phyloP scores from a whole-genome alignment of 2,113 vertebrate species.

The Solenodon paradoxus region DNA sequence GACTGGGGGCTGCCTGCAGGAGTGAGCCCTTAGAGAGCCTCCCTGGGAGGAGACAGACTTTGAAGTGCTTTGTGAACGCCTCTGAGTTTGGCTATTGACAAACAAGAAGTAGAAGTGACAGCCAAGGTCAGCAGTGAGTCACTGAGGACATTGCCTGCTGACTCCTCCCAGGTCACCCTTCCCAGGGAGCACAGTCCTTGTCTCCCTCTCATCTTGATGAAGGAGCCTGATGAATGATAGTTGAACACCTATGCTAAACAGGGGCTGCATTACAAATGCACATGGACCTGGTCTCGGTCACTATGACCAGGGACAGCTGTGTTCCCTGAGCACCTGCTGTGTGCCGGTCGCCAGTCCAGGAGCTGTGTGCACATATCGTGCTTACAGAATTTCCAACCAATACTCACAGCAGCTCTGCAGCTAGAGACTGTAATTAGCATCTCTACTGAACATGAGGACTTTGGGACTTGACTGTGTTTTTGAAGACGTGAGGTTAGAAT shows the following conservation, averaged over 20 bases:
- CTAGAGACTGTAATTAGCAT: background rate
- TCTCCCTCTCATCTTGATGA: rapidly evolving
- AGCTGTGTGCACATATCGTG: rapidly evolving
- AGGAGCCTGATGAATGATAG: rapidly evolving
- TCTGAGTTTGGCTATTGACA: background rate
- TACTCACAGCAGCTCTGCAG: background rate
- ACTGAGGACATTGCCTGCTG: background rate
- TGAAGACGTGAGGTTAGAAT: background rate
- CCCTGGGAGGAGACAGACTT: background rate
- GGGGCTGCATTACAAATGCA: background rate
- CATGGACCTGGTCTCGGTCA: rapidly evolving
- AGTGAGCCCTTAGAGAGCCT: rapidly evolving
- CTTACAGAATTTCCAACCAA: background rate
- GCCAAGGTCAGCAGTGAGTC: background rate
- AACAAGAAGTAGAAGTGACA: background rate
- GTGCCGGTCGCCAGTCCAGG: background rate
- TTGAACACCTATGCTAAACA: rapidly evolving
- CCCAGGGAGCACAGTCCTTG: rapidly evolving
- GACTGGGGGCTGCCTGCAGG: background rate
- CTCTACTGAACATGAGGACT: background rate
- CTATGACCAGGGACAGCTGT: rapidly evolving
- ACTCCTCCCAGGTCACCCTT: rapidly evolving
- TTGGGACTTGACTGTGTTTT: background rate
- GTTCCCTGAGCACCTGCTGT: background rate
- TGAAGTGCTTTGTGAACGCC: background rate